Percentiles rank a stretch among this genome's conserved stretches.
Conservation (phyloP, 2,888 invertebrate genomes). For the Galeruca laticollis region DNA sequence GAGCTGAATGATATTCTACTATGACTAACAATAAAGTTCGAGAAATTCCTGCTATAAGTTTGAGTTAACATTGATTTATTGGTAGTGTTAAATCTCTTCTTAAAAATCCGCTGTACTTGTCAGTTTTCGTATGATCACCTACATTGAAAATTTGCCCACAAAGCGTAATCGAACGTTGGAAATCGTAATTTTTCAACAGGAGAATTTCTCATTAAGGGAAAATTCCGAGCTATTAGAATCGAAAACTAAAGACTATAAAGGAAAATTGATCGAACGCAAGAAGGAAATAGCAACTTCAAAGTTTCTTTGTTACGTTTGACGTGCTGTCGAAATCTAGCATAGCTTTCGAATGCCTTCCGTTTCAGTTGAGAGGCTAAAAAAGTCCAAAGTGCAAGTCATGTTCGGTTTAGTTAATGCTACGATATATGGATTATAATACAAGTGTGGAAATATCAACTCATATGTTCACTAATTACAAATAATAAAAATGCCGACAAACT, state of each 20-base stretch:
- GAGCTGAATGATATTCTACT: too few species aligned
- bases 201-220: conserved; percentile 23
- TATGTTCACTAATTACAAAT: too few species aligned
- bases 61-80: background rate
- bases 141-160: background rate
- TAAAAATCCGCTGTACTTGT: background rate
- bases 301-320: conserved; percentile 30
- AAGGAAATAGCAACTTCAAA: conserved; percentile 29
- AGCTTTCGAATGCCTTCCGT: conserved; percentile 20
- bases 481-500: too few species aligned
- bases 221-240: conserved; percentile 23
- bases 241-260: conserved; percentile 24
- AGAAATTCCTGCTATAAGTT: too few species aligned
- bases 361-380: conserved; percentile 11
- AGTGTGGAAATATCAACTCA: too few species aligned
- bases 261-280: conserved; percentile 27
- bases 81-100: background rate
- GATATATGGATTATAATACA: background rate
- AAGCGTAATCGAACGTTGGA: conserved; percentile 2
- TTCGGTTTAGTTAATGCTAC: background rate
- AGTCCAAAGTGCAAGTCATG: background rate
- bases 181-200: conserved; percentile 21
- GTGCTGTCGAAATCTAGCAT: conserved; percentile 19
- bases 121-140: background rate
- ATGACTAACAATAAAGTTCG: too few species aligned